A percentile compares a stretch with the other conserved stretches of the same genome.
These are phyloP conservation scores for Elanoides forficatus DNA, from an alignment of 2,113 vertebrate genomes.

Conservation along the genomic window DNA sequence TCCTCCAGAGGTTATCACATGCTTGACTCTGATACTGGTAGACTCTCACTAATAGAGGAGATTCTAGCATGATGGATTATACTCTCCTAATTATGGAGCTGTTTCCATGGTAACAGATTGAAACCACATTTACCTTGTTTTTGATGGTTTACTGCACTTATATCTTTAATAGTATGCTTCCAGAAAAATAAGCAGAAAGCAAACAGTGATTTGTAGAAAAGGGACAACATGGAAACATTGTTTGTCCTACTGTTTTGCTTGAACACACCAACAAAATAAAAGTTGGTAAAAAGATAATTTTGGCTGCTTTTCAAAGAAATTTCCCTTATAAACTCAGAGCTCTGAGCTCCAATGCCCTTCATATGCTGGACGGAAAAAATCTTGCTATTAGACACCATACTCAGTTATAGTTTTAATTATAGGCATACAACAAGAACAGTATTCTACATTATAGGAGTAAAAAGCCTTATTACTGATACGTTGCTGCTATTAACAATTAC, in stretches of 20 bases:
- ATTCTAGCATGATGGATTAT: neutral
- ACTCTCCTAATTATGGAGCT: neutral
- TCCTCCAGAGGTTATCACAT: neutral
- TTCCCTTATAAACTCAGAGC: neutral
- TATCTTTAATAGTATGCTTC: neutral
- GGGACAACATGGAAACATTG: neutral
- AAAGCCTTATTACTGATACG: neutral
- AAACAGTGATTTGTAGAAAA: neutral
- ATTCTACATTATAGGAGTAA: neutral
- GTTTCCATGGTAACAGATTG: neutral
- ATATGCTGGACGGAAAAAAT: neutral
- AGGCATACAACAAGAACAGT: neutral
- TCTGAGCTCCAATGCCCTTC: neutral
- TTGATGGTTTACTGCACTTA: neutral
- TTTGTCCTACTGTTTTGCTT: neutral
- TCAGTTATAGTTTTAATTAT: neutral
- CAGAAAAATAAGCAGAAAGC: neutral
- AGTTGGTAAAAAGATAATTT: neutral
- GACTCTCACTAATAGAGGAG: neutral
- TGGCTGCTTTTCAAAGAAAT: neutral
- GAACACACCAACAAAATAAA: neutral
- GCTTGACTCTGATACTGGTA: neutral
- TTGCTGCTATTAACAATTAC: neutral
- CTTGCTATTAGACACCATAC: neutral
- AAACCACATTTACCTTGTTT: neutral